These are phyloP conservation scores for Orthonychiurus folsomi DNA, from an alignment of 2,888 invertebrate genomes.

Conservation along the genomic window DNA sequence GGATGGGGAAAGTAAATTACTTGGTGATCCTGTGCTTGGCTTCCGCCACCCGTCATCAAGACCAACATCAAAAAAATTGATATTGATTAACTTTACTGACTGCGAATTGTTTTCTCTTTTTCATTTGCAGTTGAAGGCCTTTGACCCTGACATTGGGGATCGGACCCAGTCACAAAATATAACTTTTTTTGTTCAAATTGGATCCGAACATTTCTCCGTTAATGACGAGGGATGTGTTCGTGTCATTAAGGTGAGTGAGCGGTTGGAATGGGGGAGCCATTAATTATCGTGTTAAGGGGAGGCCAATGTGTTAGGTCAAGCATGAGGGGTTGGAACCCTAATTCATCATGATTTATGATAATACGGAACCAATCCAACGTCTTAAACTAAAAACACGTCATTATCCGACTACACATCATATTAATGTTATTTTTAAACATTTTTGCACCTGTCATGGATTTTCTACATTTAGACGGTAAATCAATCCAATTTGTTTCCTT, in stretches of 20 bases:
- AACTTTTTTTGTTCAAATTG: constrained; percentile 62
- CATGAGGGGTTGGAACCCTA: no score
- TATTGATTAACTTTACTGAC: not conserved
- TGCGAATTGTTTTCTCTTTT: not conserved
- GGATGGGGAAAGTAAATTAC: not conserved
- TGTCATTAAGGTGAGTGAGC: constrained; percentile 50
- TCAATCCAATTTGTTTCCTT: no score
- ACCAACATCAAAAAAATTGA: constrained; percentile 6
- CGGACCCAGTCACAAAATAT: constrained; percentile 66
- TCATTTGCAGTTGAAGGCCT: constrained; percentile 54
- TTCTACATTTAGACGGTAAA: no score
- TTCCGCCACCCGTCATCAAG: not conserved
- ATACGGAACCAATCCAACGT: no score
- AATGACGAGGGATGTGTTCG: constrained; percentile 57
- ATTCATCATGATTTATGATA: no score
- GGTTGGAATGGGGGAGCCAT: no score
- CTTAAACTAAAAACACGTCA: no score
- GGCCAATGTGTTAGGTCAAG: no score
- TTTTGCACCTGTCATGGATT: no score
- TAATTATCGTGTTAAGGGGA: no score
- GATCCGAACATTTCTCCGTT: constrained; percentile 62
- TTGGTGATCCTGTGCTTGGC: not conserved
- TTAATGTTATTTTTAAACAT: no score
- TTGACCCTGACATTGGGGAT: constrained; percentile 77
- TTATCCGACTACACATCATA: no score